Evolutionary conservation across 53 echinoderm and acorn worm genomes (phyloP).

Genomic region (Pentamera pediparva): DNA sequence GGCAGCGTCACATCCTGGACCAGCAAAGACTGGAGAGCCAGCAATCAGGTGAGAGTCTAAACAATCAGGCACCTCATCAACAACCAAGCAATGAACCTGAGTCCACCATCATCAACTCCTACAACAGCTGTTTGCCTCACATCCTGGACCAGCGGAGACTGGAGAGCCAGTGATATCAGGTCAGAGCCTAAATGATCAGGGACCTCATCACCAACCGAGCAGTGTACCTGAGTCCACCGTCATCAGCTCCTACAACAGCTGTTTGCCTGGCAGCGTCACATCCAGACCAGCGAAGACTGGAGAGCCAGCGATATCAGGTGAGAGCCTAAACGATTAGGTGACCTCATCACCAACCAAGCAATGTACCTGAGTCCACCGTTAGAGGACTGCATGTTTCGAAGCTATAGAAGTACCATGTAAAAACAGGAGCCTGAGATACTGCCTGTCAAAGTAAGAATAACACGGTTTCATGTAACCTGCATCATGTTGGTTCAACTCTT

Average conservation of each 20-base stretch:
- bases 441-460: too few species aligned
- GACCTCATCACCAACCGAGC: slow-evolving; percentile 99
- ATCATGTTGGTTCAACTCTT: too few species aligned
- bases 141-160: slow-evolving; percentile 74
- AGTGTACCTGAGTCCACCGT: slow-evolving; percentile 92
- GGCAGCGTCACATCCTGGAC: slow-evolving; percentile 74
- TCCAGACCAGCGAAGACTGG: slow-evolving; percentile 73
- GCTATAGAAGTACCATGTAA: too few species aligned
- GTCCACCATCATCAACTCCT: slow-evolving; percentile 90
- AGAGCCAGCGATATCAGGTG: slow-evolving; percentile 96
- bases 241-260: slow-evolving; percentile 95
- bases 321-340: too few species aligned
- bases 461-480: too few species aligned
- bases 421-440: too few species aligned
- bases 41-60: slow-evolving; percentile 67
- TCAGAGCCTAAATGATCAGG: too few species aligned
- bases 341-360: too few species aligned
- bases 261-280: slow-evolving; percentile 87
- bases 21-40: slow-evolving; percentile 87
- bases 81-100: slow-evolving; percentile 98
- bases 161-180: slow-evolving; percentile 96
- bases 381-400: too few species aligned
- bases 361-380: too few species aligned
- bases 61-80: too few species aligned
- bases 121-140: slow-evolving; percentile 94